These are phyloP conservation scores for Entomobrya proxima DNA, from an alignment of 2,888 invertebrate species.

Conservation along the genomic window DNA sequence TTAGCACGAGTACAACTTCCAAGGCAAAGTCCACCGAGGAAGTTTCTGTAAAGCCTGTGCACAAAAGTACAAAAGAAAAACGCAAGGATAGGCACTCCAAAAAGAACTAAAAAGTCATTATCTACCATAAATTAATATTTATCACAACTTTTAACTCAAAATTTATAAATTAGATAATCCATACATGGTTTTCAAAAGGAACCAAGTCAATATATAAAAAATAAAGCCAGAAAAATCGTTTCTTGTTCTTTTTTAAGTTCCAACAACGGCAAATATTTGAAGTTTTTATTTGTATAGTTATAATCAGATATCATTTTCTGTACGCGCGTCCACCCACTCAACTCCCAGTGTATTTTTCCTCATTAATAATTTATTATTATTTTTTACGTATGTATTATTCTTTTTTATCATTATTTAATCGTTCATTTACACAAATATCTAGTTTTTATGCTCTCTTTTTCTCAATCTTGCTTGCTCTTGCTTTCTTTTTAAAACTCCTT, in stretches of 20 bases:
- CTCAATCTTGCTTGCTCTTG: not conserved
- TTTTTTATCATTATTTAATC: slow-evolving; percentile 8
- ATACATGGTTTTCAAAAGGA: too few species aligned
- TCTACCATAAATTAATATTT: too few species aligned
- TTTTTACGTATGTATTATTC: not conserved
- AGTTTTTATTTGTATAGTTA: slow-evolving; percentile 55
- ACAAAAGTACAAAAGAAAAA: too few species aligned
- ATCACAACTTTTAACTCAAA: too few species aligned
- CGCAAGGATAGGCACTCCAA: too few species aligned
- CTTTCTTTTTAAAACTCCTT: slow-evolving; percentile 14
- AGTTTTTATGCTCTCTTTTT: not conserved
- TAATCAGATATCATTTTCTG: slow-evolving; percentile 36
- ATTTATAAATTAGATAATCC: too few species aligned
- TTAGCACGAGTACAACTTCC: too few species aligned
- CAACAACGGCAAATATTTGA: slow-evolving; percentile 68
- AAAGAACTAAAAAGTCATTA: too few species aligned
- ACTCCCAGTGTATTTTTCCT: not conserved
- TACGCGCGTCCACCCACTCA: slow-evolving; percentile 18
- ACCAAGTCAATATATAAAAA: too few species aligned
- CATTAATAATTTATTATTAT: slow-evolving; percentile 6
- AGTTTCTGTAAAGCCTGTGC: too few species aligned
- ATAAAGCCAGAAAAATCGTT: too few species aligned
- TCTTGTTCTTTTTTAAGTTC: slow-evolving; percentile 33
- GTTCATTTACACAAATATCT: slow-evolving; percentile 44
- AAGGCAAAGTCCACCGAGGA: too few species aligned